Conservation (phyloP, 1,140 invertebrate species). For the Halictus rubicundus region DNA sequence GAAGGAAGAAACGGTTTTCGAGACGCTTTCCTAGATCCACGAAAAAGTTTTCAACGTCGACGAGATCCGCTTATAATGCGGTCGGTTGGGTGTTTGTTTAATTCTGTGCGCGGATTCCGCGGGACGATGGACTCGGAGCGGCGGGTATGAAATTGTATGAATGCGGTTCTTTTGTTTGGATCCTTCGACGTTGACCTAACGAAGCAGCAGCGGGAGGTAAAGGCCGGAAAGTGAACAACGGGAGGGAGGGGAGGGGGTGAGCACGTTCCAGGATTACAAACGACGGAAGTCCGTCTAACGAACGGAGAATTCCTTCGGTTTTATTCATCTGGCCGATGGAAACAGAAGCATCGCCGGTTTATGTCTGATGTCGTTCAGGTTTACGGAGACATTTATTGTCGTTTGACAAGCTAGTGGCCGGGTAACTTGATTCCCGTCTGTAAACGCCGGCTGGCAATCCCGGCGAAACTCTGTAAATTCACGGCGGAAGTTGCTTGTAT, state of each 20-base stretch:
- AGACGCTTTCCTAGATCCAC: background rate
- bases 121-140: background rate
- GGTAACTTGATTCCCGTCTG: slow-evolving; percentile 12
- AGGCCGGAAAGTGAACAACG: no score
- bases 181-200: background rate
- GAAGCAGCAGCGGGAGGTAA: background rate
- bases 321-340: no score
- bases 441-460: slow-evolving; percentile 19
- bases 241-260: no score
- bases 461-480: background rate
- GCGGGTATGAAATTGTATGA: background rate
- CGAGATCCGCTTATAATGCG: background rate
- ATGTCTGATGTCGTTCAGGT: slow-evolving; percentile 10
- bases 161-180: background rate
- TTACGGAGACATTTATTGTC: slow-evolving; percentile 24
- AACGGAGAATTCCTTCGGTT: background rate
- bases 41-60: background rate
- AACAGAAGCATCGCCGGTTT: no score
- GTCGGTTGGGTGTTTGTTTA: background rate
- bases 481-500: background rate
- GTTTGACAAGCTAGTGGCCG: slow-evolving; percentile 10
- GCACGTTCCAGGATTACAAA: background rate
- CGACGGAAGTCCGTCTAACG: background rate
- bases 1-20: no score
- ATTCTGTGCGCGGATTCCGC: background rate